These are phyloP conservation scores for Clunio marinus DNA, from an alignment of 2,888 invertebrate species.

Conservation along the genomic window DNA sequence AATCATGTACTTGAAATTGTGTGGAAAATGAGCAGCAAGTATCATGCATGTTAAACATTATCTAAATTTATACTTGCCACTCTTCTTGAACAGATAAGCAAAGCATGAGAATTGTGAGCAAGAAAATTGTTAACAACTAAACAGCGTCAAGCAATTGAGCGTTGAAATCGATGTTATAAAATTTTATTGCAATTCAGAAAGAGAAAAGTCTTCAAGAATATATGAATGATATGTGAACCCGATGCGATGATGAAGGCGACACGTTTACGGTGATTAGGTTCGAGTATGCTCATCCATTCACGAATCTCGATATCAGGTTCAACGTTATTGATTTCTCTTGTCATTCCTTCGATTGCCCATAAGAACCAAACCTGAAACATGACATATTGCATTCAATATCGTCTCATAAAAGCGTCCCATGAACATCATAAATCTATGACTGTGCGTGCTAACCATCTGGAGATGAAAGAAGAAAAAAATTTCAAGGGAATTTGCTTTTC, in stretches of 20 bases:
- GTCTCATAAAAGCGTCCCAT: not conserved
- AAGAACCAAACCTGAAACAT: not conserved
- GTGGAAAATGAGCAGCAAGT: not conserved
- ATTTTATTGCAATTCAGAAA: constrained; percentile 2
- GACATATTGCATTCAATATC: constrained; percentile 1
- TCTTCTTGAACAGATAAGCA: not conserved
- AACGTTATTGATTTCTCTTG: not conserved
- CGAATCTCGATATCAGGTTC: not conserved
- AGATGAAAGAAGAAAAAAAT: no score
- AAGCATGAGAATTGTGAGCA: not conserved
- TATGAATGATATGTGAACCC: not conserved
- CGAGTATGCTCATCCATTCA: not conserved
- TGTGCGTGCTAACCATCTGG: not conserved
- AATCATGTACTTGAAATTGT: constrained; percentile 30
- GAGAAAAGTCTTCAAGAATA: not conserved
- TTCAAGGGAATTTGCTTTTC: no score
- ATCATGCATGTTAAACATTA: not conserved
- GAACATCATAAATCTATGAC: not conserved
- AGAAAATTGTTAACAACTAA: not conserved
- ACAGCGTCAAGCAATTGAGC: not conserved
- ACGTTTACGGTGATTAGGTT: not conserved
- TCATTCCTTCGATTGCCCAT: not conserved
- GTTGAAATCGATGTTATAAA: not conserved
- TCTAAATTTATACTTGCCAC: not conserved
- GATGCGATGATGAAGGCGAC: not conserved